Evolutionary conservation across 2,888 invertebrate genomes (phyloP).

Genomic region (Lydus trimaculatus): DNA sequence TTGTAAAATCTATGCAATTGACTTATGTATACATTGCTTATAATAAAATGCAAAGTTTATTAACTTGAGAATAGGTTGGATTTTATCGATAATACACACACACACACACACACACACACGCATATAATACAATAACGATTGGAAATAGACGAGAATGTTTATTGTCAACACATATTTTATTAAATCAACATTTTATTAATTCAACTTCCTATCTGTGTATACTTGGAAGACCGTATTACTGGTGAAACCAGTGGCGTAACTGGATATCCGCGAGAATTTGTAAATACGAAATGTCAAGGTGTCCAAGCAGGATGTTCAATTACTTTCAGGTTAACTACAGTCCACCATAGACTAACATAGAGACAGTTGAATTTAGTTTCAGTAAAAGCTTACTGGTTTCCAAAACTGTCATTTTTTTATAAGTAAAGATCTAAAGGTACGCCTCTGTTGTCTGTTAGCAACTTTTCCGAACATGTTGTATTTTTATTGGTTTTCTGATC

Average conservation of each 20-base stretch:
- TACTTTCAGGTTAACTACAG: no score
- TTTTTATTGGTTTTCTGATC: background rate
- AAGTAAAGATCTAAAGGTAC: background rate
- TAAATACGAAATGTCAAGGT: no score
- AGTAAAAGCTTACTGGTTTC: no score
- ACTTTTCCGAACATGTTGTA: background rate
- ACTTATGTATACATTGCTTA: conserved; percentile 2
- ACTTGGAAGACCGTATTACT: no score
- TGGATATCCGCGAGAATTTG: no score
- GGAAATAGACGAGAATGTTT: background rate
- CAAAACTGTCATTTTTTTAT: no score
- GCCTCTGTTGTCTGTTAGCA: background rate
- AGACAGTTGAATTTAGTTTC: no score
- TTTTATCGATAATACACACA: conserved; percentile 2
- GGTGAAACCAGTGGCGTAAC: no score
- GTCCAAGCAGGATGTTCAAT: no score
- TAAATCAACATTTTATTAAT: background rate
- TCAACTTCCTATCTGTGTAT: background rate
- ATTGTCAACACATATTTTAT: conserved; percentile 3
- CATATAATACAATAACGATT: background rate
- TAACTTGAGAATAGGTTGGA: conserved; percentile 3
- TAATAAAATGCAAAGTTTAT: conserved; percentile 5
- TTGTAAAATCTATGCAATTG: background rate
- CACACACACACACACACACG: no score
- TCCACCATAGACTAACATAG: no score